These are phyloP conservation scores for Napeogenes sylphis DNA, from an alignment of 2,888 invertebrate genomes.

Conservation along the genomic window DNA sequence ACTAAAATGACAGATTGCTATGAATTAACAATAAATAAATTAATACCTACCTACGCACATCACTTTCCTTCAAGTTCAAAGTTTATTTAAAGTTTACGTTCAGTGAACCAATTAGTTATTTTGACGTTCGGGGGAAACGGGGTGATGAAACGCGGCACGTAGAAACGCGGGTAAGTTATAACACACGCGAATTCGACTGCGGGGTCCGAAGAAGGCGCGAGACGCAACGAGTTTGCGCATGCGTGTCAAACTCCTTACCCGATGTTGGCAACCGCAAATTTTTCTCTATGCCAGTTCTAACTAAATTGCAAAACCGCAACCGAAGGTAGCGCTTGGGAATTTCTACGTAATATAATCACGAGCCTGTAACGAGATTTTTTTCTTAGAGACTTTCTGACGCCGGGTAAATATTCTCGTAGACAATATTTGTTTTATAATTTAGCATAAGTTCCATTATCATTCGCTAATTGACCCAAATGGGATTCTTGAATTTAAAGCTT, in stretches of 20 bases:
- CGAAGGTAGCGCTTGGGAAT: slow-evolving; percentile 60
- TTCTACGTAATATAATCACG: slow-evolving; percentile 61
- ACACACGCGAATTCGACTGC: slow-evolving; percentile 48
- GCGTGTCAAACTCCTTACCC: slow-evolving; percentile 36
- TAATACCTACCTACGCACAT: slow-evolving; percentile 41
- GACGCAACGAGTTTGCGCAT: slow-evolving; percentile 40
- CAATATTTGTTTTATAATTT: neutral
- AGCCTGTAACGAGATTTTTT: slow-evolving; percentile 55
- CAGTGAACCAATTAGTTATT: slow-evolving; percentile 65
- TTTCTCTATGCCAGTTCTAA: slow-evolving; percentile 64
- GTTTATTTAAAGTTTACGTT: slow-evolving; percentile 26
- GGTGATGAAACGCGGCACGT: slow-evolving; percentile 34
- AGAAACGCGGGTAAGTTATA: slow-evolving; percentile 43
- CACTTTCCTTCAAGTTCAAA: slow-evolving; percentile 29
- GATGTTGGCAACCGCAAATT: slow-evolving; percentile 48
- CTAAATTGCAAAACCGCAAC: slow-evolving; percentile 70
- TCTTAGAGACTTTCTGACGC: slow-evolving; percentile 41
- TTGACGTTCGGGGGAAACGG: slow-evolving; percentile 50
- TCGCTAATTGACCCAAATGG: slow-evolving; percentile 22
- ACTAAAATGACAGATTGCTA: slow-evolving; percentile 50
- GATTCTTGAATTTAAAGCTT: slow-evolving; percentile 10
- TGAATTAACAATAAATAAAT: slow-evolving; percentile 32
- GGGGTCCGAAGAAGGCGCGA: slow-evolving; percentile 41
- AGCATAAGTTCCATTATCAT: slow-evolving; percentile 9
- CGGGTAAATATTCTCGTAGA: neutral